Evolutionary conservation across 1,140 invertebrate genomes (phyloP).

Genomic region (Caenorhabditis brenneri): DNA sequence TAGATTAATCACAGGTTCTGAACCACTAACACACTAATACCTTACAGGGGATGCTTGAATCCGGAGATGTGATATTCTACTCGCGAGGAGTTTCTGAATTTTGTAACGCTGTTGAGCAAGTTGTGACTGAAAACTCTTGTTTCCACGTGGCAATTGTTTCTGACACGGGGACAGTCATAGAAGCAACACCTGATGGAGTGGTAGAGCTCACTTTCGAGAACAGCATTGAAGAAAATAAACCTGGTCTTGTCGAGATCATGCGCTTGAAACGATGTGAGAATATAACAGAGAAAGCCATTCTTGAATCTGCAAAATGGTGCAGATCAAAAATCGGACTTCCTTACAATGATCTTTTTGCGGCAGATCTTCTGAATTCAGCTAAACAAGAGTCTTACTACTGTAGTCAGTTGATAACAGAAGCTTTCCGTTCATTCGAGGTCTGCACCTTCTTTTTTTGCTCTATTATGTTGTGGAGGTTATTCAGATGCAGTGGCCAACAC

Average conservation of each 20-base stretch:
- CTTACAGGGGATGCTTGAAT: background rate
- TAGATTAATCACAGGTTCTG: too few relatives aligned
- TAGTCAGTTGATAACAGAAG: conserved; percentile 52
- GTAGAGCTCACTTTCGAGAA: background rate
- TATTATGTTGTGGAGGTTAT: background rate
- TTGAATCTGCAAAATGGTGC: background rate
- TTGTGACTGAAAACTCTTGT: background rate
- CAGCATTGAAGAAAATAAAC: background rate
- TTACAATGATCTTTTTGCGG: conserved; percentile 56
- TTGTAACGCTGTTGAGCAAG: conserved; percentile 14
- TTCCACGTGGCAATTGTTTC: conserved; percentile 7
- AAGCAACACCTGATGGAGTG: conserved; percentile 10
- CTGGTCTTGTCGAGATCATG: background rate
- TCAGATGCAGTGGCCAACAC: background rate
- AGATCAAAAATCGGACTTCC: conserved; percentile 28
- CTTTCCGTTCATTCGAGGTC: conserved; percentile 9
- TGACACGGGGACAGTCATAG: background rate
- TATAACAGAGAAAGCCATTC: background rate
- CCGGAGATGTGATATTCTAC: conserved; percentile 2
- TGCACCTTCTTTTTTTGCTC: too few relatives aligned
- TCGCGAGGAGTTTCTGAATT: background rate
- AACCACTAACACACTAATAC: background rate
- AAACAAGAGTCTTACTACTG: conserved; percentile 53
- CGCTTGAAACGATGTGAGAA: background rate
- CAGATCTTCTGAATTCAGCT: conserved; percentile 44